Percentiles rank a stretch among this genome's conserved stretches.
phyloP scores from a whole-genome alignment of 1,140 invertebrate species.

The Littorina saxatilis region DNA sequence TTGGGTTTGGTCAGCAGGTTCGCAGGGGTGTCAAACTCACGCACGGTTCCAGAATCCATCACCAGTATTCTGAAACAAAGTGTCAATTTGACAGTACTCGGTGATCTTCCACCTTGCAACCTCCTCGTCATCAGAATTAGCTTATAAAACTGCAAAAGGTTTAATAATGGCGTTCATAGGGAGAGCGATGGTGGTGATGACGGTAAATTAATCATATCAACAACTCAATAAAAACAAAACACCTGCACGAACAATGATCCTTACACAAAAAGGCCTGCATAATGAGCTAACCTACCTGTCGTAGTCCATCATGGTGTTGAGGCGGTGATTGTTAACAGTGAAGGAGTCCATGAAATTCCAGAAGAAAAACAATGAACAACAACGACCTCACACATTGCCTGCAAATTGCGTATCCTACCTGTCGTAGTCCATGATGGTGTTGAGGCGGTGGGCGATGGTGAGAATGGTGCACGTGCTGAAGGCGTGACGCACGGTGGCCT shows the following conservation, averaged over 20 bases:
- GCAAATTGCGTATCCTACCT: constrained; percentile 30
- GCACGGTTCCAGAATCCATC: constrained; percentile 85
- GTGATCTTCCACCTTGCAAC: no score
- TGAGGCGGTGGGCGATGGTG: constrained; percentile 74
- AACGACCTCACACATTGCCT: background rate
- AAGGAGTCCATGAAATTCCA: no score
- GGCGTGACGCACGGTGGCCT: constrained; percentile 66
- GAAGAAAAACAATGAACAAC: no score
- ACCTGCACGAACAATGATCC: background rate
- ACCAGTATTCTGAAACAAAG: constrained; percentile 84
- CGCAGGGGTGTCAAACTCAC: constrained; percentile 74
- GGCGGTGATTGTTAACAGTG: no score
- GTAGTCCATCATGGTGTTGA: constrained; percentile 76
- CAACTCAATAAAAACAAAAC: no score
- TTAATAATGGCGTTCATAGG: no score
- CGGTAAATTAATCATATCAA: no score
- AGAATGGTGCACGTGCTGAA: constrained; percentile 71
- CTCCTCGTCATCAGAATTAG: no score
- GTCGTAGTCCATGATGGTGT: constrained; percentile 75
- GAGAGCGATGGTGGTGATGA: no score
- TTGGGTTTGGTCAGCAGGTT: constrained; percentile 82
- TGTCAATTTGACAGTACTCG: no score
- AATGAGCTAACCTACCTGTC: constrained; percentile 40
- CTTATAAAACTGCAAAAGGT: no score
- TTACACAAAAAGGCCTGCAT: background rate